Evolutionary conservation across 2,888 invertebrate species (phyloP).

Genomic region (Sepioteuthis lessoniana): DNA sequence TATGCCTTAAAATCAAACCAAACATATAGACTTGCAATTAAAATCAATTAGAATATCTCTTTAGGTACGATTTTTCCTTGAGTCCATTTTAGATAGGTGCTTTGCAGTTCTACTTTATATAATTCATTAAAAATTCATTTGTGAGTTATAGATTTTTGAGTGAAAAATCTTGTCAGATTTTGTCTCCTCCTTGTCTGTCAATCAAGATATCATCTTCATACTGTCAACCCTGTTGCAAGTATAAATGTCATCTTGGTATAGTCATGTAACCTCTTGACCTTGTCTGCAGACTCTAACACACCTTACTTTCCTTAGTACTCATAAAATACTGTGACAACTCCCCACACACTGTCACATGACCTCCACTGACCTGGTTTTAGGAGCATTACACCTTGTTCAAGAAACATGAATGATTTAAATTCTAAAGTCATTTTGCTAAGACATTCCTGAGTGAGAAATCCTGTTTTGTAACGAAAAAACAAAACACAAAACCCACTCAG

Average conservation of each 20-base stretch:
- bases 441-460: constrained; percentile 20
- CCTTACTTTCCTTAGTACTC: neutral
- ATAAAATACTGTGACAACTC: neutral
- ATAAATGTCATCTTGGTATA: neutral
- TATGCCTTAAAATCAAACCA: no score
- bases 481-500: neutral
- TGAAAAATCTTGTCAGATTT: no score
- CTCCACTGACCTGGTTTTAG: neutral
- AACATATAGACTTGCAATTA: no score
- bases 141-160: no score
- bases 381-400: neutral
- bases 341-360: neutral
- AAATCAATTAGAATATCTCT: no score
- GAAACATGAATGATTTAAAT: neutral
- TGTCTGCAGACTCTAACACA: neutral
- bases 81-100: no score
- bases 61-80: no score
- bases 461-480: neutral
- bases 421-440: neutral
- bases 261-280: neutral
- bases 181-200: no score
- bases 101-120: no score
- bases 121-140: no score
- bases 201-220: no score
- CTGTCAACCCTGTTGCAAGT: no score